These are phyloP conservation scores for Phalacrocorax carbo DNA, from an alignment of 2,113 vertebrate genomes.

Conservation along the genomic window DNA sequence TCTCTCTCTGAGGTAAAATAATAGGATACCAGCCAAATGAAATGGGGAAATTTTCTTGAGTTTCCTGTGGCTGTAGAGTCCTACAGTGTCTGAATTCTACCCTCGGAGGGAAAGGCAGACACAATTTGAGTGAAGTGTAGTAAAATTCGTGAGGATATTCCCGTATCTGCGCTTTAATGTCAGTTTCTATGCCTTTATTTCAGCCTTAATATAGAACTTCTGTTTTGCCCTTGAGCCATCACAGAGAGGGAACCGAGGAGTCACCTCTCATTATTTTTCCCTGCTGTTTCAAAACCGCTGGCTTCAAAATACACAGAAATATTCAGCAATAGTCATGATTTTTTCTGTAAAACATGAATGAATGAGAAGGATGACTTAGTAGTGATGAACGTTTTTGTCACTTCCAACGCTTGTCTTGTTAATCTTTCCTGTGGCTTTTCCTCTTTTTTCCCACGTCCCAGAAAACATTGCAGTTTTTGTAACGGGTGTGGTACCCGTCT, in stretches of 20 bases:
- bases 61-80: not conserved
- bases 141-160: not conserved
- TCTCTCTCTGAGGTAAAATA: not conserved
- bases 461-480: not conserved
- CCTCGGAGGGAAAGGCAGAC: not conserved
- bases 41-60: not conserved
- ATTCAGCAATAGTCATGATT: not conserved
- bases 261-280: not conserved
- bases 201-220: not conserved
- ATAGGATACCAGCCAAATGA: not conserved
- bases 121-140: not conserved
- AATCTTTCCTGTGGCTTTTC: not conserved
- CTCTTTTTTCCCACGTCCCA: not conserved
- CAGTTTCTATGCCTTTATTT: not conserved
- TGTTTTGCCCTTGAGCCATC: not conserved
- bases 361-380: not conserved
- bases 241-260: not conserved
- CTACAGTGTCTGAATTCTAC: not conserved
- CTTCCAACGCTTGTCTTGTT: not conserved
- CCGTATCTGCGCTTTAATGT: not conserved
- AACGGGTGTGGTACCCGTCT: not conserved
- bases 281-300: not conserved
- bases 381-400: not conserved
- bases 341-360: not conserved
- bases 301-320: not conserved